These are phyloP conservation scores for Aurelia aurita DNA, from an alignment of 30 jellyfish, hydroid and myxozoan genomes.

Conservation along the genomic window DNA sequence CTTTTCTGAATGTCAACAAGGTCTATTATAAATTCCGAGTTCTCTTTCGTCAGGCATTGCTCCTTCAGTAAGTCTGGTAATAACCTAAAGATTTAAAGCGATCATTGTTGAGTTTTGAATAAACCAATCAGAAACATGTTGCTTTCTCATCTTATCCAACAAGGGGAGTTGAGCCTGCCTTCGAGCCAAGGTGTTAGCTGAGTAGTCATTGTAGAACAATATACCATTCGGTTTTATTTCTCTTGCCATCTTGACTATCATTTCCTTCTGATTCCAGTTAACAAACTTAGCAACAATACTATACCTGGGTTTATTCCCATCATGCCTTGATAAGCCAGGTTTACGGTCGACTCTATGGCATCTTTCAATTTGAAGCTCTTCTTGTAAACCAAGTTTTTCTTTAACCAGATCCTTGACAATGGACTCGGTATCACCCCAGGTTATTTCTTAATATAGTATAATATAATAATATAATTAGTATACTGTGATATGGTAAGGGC, in stretches of 20 bases:
- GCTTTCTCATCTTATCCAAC: slow-evolving; percentile 62
- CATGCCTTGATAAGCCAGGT: slow-evolving; percentile 46
- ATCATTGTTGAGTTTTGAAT: too few species aligned
- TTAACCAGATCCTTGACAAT: slow-evolving; percentile 52
- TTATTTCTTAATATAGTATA: too few species aligned
- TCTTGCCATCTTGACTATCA: slow-evolving; percentile 46
- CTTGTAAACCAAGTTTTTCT: slow-evolving; percentile 30
- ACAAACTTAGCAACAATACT: slow-evolving; percentile 46
- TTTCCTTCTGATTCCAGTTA: slow-evolving; percentile 44
- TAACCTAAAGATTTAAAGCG: too few species aligned
- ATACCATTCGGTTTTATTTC: slow-evolving; percentile 46
- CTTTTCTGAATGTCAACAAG: too few species aligned
- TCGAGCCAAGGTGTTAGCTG: slow-evolving; percentile 60
- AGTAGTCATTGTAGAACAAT: slow-evolving; percentile 26
- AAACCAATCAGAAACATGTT: too few species aligned
- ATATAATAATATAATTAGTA: too few species aligned
- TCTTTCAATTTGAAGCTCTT: slow-evolving; percentile 54
- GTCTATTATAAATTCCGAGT: too few species aligned
- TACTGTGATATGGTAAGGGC: too few species aligned
- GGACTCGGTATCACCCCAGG: slow-evolving; percentile 57
- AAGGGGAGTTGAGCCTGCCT: slow-evolving; percentile 47
- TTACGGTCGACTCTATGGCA: slow-evolving; percentile 63
- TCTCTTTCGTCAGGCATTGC: too few species aligned
- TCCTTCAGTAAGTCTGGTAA: too few species aligned
- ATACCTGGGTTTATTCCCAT: slow-evolving; percentile 53